Conservation (phyloP, 2,888 invertebrate genomes). For the Drosophila colorata region DNA sequence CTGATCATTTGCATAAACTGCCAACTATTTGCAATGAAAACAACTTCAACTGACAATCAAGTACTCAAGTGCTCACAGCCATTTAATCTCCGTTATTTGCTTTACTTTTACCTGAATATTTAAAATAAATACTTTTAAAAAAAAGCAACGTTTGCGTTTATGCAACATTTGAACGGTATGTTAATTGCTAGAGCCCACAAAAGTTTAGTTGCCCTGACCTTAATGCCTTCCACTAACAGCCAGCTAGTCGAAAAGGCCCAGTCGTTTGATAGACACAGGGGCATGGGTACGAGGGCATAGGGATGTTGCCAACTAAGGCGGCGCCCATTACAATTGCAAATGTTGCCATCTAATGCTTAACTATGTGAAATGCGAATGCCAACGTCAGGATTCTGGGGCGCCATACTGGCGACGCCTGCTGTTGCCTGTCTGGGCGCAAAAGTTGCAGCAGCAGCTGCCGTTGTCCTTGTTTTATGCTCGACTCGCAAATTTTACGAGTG, state of each 20-base stretch:
- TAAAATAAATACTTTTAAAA: conserved; percentile 40
- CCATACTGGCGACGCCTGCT: conserved; percentile 60
- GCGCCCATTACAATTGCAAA: conserved; percentile 76
- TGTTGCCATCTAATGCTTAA: conserved; percentile 71
- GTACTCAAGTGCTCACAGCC: conserved; percentile 20
- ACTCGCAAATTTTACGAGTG: conserved; percentile 29
- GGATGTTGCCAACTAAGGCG: conserved; percentile 43
- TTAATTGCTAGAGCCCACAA: conserved; percentile 53
- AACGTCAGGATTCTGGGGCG: conserved; percentile 62
- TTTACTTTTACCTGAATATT: conserved; percentile 25
- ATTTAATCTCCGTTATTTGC: conserved; percentile 42
- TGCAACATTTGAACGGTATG: conserved; percentile 45
- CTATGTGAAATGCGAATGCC: conserved; percentile 43
- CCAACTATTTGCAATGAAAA: conserved; percentile 12
- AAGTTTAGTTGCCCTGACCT: conserved; percentile 46
- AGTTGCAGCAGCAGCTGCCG: conserved; percentile 23
- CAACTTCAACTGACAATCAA: conserved; percentile 28
- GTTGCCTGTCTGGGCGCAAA: conserved; percentile 30
- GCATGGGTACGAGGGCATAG: neutral
- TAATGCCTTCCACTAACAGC: conserved; percentile 15
- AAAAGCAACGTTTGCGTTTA: conserved; percentile 8
- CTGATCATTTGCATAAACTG: conserved; percentile 12
- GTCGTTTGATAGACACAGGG: neutral
- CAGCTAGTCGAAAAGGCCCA: conserved; percentile 1
- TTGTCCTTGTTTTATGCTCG: conserved; percentile 40